These are phyloP conservation scores for Chymomyza caudatula DNA, from an alignment of 2,888 invertebrate species.

Conservation along the genomic window DNA sequence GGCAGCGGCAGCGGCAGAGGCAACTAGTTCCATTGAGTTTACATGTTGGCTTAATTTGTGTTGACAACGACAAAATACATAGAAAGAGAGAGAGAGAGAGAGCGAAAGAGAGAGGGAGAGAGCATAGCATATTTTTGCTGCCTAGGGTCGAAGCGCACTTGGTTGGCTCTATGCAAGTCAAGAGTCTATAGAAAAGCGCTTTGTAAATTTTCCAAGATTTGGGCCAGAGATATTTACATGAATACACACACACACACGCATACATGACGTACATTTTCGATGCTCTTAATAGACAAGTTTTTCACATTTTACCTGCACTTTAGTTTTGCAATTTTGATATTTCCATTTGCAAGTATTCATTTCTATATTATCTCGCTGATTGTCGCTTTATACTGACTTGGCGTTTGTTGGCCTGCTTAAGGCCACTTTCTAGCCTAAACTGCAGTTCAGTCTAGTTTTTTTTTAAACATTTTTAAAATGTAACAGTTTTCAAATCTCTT, in stretches of 20 bases:
- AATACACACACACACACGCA: conserved; percentile 13
- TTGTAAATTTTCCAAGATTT: conserved; percentile 68
- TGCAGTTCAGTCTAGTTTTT: background rate
- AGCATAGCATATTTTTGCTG: background rate
- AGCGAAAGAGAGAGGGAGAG: conserved; percentile 4
- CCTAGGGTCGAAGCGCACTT: background rate
- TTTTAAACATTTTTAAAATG: background rate
- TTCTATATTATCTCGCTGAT: background rate
- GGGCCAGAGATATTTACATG: conserved; percentile 46
- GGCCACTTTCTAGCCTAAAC: background rate
- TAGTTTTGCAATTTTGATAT: background rate
- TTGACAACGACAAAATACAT: conserved; percentile 43
- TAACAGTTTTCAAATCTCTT: background rate
- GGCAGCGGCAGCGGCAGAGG: conserved; percentile 10
- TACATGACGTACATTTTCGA: background rate
- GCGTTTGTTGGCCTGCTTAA: background rate
- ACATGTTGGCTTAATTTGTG: conserved; percentile 66
- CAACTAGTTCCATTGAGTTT: conserved; percentile 27
- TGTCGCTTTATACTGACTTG: background rate
- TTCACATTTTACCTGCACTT: background rate
- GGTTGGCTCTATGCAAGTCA: background rate
- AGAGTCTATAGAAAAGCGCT: conserved; percentile 33
- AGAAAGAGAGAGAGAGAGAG: background rate
- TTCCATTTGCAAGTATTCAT: background rate
- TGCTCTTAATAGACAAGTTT: background rate